Evolutionary conservation across 35 echinoderm and acorn worm genomes (phyloP).

Genomic region (Apostichopus californicus): DNA sequence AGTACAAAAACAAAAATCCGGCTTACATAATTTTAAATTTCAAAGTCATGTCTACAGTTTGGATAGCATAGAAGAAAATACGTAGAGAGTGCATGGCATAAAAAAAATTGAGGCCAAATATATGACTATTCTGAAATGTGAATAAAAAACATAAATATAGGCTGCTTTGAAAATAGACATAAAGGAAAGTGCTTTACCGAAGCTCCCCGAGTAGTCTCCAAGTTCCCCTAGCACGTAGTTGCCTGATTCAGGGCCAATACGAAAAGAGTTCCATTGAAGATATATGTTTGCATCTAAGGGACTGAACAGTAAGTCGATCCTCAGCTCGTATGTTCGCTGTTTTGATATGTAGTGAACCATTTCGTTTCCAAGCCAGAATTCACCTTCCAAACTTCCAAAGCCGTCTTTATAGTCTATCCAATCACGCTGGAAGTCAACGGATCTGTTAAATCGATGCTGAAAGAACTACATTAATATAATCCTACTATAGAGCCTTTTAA

Average conservation of each 20-base stretch:
- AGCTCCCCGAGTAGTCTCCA: neutral
- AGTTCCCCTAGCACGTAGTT: neutral
- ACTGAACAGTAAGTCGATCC: neutral
- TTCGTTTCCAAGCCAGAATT: neutral
- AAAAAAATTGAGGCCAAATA: too few species aligned
- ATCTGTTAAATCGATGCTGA: neutral
- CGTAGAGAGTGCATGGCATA: too few species aligned
- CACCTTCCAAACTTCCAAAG: neutral
- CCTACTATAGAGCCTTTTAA: too few species aligned
- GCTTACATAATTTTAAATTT: too few species aligned
- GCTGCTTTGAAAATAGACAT: too few species aligned
- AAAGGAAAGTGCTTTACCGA: neutral
- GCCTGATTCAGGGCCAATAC: neutral
- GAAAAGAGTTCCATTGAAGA: neutral
- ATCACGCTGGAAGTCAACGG: neutral
- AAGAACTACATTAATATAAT: neutral
- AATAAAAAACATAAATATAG: too few species aligned
- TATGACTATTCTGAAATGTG: too few species aligned
- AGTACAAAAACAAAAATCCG: too few species aligned
- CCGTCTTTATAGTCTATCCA: neutral
- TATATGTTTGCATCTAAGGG: neutral
- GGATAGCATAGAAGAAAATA: too few species aligned
- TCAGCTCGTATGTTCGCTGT: neutral
- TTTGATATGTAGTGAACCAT: neutral
- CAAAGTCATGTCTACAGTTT: too few species aligned